These are phyloP conservation scores for Apeltes quadracus DNA, from an alignment of 2,113 vertebrate species.

Conservation along the genomic window DNA sequence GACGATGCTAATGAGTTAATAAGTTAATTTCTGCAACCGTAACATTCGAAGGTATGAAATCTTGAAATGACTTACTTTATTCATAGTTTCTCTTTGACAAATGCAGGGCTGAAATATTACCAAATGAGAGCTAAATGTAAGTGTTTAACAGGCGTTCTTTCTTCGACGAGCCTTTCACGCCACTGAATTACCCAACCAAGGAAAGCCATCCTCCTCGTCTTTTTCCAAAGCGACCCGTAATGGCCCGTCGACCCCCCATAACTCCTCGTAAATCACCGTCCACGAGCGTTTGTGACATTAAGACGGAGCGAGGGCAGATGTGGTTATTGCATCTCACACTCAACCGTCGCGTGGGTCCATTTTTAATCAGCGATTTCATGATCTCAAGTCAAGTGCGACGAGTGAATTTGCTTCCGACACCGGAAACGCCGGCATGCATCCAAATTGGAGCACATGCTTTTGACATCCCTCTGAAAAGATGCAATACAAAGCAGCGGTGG, in stretches of 20 bases:
- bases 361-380: constrained; percentile 55
- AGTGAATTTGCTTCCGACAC: constrained; percentile 37
- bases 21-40: background rate
- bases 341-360: constrained; percentile 32
- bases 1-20: no score
- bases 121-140: constrained; percentile 44
- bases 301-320: constrained; percentile 55
- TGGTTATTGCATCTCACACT: constrained; percentile 56
- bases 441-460: background rate
- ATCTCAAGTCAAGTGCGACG: constrained; percentile 38
- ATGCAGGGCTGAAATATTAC: constrained; percentile 19
- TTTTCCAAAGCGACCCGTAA: constrained; percentile 44
- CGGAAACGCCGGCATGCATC: background rate
- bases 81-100: background rate
- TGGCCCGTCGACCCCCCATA: constrained; percentile 41
- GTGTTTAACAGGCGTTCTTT: background rate
- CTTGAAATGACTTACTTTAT: background rate
- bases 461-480: background rate
- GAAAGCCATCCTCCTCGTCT: constrained; percentile 44
- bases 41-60: background rate
- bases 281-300: constrained; percentile 50
- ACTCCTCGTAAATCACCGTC: constrained; percentile 55
- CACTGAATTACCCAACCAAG: constrained; percentile 29
- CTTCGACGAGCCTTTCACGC: background rate
- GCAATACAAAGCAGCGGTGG: background rate